These are phyloP conservation scores for Tenebrosternarchus preto DNA, from an alignment of 2,113 vertebrate species.

Conservation along the genomic window DNA sequence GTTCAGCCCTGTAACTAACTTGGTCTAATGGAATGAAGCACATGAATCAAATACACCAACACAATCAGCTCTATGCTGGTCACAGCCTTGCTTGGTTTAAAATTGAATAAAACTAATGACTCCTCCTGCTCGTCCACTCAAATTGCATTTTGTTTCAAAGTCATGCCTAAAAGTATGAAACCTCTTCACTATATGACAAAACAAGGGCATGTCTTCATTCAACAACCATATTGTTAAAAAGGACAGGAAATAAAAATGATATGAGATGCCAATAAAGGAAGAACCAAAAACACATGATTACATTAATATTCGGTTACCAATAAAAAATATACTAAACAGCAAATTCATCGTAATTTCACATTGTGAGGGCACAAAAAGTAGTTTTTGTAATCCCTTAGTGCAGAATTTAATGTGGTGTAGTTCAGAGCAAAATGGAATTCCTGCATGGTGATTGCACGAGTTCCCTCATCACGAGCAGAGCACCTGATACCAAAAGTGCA, in stretches of 20 bases:
- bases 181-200: not conserved
- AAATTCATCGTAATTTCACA: conserved; percentile 17
- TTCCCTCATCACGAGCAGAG: not conserved
- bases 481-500: not conserved
- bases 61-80: too few species aligned
- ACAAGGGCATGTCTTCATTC: not conserved
- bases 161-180: not conserved
- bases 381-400: not conserved
- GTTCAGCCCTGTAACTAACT: not conserved
- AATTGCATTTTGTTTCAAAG: not conserved
- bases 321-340: conserved; percentile 15
- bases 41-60: not conserved
- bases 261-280: conserved; percentile 29
- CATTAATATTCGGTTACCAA: conserved; percentile 46
- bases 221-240: not conserved
- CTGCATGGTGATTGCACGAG: not conserved
- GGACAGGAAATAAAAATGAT: not conserved
- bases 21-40: not conserved
- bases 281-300: conserved; percentile 26
- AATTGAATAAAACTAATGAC: not conserved
- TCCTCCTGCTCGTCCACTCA: not conserved
- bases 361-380: not conserved
- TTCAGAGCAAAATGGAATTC: conserved; percentile 9
- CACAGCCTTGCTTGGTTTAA: too few species aligned
- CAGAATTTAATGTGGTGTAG: not conserved